A percentile compares a stretch with the other conserved stretches of the same genome.
Conservation (phyloP, 1,140 invertebrate genomes). For the Pogonus chalceus region DNA sequence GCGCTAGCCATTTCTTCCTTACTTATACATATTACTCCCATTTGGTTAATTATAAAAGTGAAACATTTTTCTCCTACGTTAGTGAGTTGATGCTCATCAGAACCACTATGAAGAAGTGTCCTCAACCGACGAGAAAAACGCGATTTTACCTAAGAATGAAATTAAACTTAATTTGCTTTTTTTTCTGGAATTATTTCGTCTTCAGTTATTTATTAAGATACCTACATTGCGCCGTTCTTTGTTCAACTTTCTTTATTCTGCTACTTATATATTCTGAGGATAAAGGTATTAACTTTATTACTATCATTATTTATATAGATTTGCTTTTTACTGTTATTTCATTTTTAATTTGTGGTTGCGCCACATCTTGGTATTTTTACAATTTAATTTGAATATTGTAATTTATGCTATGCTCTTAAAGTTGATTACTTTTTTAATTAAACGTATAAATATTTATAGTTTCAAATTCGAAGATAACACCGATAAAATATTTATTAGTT, state of each 20-base stretch:
- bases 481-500: too few species aligned
- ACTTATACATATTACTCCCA: not conserved
- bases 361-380: too few species aligned
- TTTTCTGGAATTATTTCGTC: not conserved
- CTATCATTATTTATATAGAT: not conserved
- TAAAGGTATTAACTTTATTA: not conserved
- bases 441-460: too few species aligned
- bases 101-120: not conserved
- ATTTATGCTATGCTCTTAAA: too few species aligned
- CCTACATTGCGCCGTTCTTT: too few species aligned
- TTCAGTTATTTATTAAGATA: not conserved
- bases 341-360: too few species aligned
- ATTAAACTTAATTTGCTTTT: not conserved
- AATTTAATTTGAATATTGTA: too few species aligned
- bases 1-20: not conserved
- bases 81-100: not conserved
- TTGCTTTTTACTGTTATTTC: too few species aligned
- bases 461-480: too few species aligned
- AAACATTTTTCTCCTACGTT: not conserved
- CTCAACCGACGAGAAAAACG: not conserved
- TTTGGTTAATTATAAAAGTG: conserved; percentile 5
- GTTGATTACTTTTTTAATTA: too few species aligned
- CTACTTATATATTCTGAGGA: too few species aligned
- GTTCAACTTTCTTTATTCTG: too few species aligned
- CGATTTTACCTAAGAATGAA: not conserved